These are phyloP conservation scores for Perdita meconis DNA, from an alignment of 2,888 invertebrate species.

Conservation along the genomic window DNA sequence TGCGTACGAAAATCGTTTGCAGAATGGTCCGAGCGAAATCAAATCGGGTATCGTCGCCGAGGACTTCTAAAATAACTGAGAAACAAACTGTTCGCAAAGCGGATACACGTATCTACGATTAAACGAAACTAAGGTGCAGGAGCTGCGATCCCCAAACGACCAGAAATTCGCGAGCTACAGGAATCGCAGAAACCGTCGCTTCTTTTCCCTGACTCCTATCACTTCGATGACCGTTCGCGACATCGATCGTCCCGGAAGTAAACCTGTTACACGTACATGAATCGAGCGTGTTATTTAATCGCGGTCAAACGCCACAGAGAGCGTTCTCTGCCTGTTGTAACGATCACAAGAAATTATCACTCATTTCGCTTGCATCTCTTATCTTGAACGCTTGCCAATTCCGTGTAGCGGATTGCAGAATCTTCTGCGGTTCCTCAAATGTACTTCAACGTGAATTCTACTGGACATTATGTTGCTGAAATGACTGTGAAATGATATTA, in stretches of 20 bases:
- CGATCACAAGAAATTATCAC: slow-evolving; percentile 67
- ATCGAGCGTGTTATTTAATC: slow-evolving; percentile 35
- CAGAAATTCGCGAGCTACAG: neutral
- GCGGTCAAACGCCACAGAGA: slow-evolving; percentile 12
- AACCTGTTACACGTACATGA: slow-evolving; percentile 23
- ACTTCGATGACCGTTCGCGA: slow-evolving; percentile 12
- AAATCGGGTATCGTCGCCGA: neutral
- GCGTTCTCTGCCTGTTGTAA: slow-evolving; percentile 20
- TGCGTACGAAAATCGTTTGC: slow-evolving; percentile 2
- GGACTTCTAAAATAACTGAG: neutral
- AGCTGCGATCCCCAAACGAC: slow-evolving; percentile 1
- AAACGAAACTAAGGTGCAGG: slow-evolving; percentile 39
- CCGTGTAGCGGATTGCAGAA: too few relatives aligned
- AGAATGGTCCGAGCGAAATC: neutral
- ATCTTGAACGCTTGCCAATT: too few relatives aligned
- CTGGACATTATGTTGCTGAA: too few relatives aligned
- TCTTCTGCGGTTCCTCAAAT: too few relatives aligned
- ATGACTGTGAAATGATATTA: too few relatives aligned
- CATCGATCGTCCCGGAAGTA: slow-evolving; percentile 21
- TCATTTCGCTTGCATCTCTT: slow-evolving; percentile 46
- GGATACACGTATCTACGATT: slow-evolving; percentile 10
- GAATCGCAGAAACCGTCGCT: neutral
- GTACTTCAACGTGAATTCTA: too few relatives aligned
- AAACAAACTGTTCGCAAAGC: slow-evolving; percentile 14
- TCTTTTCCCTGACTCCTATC: neutral